A percentile compares a stretch with the other conserved stretches of the same genome.
Evolutionary conservation across 2,888 invertebrate genomes (phyloP).

Genomic region (Idaea biselata): DNA sequence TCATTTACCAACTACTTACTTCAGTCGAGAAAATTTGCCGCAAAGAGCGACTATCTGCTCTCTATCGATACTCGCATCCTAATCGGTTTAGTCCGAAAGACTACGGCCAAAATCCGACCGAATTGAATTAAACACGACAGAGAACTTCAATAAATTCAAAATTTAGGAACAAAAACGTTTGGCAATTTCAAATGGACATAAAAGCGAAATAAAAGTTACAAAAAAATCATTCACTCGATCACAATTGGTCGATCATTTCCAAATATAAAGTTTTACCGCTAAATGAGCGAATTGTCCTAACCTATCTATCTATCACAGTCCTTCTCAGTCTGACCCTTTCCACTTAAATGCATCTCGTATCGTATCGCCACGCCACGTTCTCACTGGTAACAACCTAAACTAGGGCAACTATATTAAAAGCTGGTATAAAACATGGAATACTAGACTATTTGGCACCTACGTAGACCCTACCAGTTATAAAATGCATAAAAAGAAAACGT

Average conservation of each 20-base stretch:
- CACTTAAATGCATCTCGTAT: conserved; percentile 73
- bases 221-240: conserved; percentile 52
- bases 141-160: conserved; percentile 16
- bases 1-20: conserved; percentile 44
- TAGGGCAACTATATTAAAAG: conserved; percentile 68
- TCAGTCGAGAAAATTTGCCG: conserved; percentile 60
- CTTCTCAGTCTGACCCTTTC: conserved; percentile 80
- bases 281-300: conserved; percentile 76
- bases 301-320: conserved; percentile 80
- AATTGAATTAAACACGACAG: not conserved
- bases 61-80: not conserved
- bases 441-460: conserved; percentile 79
- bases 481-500: conserved; percentile 54
- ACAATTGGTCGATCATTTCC: conserved; percentile 50
- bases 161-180: conserved; percentile 37
- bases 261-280: conserved; percentile 67
- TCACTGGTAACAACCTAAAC: conserved; percentile 77
- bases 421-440: conserved; percentile 65
- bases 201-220: conserved; percentile 36
- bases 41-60: conserved; percentile 20
- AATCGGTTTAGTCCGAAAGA: not conserved
- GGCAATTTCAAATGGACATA: conserved; percentile 47
- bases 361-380: conserved; percentile 62
- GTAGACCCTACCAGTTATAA: conserved; percentile 61
- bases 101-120: not conserved